Base-by-base conservation (phyloP, 2,797 vertebrate genomes). In the Anguilla marmorata region DNA sequence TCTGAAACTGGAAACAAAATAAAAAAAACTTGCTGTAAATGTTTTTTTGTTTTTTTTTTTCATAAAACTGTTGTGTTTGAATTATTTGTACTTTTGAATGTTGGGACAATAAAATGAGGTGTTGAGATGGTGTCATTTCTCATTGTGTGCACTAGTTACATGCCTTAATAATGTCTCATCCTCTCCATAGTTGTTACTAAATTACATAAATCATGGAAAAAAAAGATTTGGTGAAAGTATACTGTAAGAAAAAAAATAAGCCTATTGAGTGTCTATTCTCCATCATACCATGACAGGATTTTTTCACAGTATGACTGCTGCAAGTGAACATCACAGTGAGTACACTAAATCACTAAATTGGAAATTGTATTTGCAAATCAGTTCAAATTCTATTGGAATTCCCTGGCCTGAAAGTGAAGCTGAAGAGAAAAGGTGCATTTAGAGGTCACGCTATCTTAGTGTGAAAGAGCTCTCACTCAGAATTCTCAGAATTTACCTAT, bases 51-150 rank as follows among this genome's bases (percentile, higher is more conserved):
- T 88, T 52, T 52, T 52, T 50, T 96, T 95, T 98, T 97, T 97
- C 97, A 98, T 98, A 98, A 97, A 96, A 97, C 97, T 98, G 98
- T 98, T 99, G 98, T 99, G 98, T 99, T 99, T 98, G 97, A 99
- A 99, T 98, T 98, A 98, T 99, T 99, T 99, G 98, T 99, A 99
- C 97, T 99, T 99, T 97, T 99, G 98, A 98, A 98, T 99, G 98
- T 99, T 98, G 97, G 97, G 98, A 99, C 97, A 99, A 99, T 99
- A 99, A 99, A 99, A 98, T 98, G 98, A 98, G 98, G 97, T 99
- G 97, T 98, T 97, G 97, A 99, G 97, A 99, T 97, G 93, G 95
- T 95, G 96, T 96, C 93, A 96, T 94, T 92, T 95, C 92, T 94
- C 94, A 91, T 93, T 86, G 58, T 80, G 92, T 63, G 56, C 86